These are phyloP conservation scores for Acanthosoma haemorrhoidale DNA, from an alignment of 2,888 invertebrate species.

Conservation along the genomic window DNA sequence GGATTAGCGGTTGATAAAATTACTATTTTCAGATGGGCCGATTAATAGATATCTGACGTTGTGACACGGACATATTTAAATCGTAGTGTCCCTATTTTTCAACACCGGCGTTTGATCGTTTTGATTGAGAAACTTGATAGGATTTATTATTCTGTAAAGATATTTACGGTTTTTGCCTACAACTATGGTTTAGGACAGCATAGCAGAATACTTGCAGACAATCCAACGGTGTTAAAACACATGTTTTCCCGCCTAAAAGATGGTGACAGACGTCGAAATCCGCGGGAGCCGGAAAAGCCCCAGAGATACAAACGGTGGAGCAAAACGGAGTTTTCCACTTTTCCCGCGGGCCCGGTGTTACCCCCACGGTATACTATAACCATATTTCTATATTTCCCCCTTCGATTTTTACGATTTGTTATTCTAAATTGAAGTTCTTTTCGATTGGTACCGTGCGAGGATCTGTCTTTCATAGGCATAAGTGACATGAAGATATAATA, in stretches of 20 bases:
- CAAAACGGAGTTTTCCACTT: conserved; percentile 19
- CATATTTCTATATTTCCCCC: background rate
- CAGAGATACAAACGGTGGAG: conserved; percentile 27
- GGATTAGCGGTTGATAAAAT: background rate
- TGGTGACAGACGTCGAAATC: background rate
- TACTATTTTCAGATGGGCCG: background rate
- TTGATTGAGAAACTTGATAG: too few relatives aligned
- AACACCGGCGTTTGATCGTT: background rate
- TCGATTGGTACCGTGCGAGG: too few relatives aligned
- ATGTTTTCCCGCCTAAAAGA: background rate
- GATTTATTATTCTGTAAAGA: too few relatives aligned
- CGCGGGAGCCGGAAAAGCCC: background rate
- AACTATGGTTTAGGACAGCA: too few relatives aligned
- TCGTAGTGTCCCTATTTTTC: background rate
- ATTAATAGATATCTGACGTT: background rate
- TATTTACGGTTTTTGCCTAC: too few relatives aligned
- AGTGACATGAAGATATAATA: too few relatives aligned
- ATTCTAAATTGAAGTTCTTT: too few relatives aligned
- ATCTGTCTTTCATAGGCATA: too few relatives aligned
- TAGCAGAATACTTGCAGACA: too few relatives aligned
- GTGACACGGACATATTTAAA: background rate
- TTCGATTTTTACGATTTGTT: too few relatives aligned
- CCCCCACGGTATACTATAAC: background rate
- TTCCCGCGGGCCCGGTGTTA: background rate
- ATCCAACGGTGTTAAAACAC: background rate